These are phyloP conservation scores for Habroteleia sp. DNA, from an alignment of 2,888 invertebrate species.

Conservation along the genomic window DNA sequence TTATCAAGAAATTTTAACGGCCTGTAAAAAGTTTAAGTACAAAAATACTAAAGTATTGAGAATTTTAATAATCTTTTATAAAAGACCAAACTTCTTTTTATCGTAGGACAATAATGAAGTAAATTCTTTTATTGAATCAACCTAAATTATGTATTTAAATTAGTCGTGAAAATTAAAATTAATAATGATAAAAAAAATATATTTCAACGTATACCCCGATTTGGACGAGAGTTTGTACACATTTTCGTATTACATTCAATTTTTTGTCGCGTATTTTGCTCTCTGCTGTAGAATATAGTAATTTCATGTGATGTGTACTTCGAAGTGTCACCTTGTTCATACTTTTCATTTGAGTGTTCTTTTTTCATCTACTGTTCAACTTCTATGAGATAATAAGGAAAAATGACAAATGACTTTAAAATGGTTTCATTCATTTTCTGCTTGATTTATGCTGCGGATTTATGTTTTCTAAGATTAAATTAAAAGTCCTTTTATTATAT, in stretches of 20 bases:
- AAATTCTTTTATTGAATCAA: neutral
- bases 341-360: slow-evolving; percentile 15
- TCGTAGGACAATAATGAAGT: slow-evolving; percentile 1
- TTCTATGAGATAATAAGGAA: neutral
- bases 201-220: too few relatives aligned
- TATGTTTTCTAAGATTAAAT: too few relatives aligned
- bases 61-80: slow-evolving; percentile 3
- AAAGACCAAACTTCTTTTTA: neutral
- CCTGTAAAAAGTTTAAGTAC: neutral
- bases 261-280: too few relatives aligned
- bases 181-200: too few relatives aligned
- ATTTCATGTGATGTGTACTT: slow-evolving; percentile 12
- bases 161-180: too few relatives aligned
- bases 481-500: too few relatives aligned
- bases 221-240: too few relatives aligned
- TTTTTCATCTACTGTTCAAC: slow-evolving; percentile 25
- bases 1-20: neutral
- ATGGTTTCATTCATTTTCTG: too few relatives aligned
- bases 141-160: too few relatives aligned
- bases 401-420: too few relatives aligned
- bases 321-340: slow-evolving; percentile 10
- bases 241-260: too few relatives aligned
- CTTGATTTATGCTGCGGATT: too few relatives aligned
- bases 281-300: neutral
- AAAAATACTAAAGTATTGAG: neutral